These are phyloP conservation scores for Chloroceryle inda DNA, from an alignment of 2,797 vertebrate species.

Conservation along the genomic window DNA sequence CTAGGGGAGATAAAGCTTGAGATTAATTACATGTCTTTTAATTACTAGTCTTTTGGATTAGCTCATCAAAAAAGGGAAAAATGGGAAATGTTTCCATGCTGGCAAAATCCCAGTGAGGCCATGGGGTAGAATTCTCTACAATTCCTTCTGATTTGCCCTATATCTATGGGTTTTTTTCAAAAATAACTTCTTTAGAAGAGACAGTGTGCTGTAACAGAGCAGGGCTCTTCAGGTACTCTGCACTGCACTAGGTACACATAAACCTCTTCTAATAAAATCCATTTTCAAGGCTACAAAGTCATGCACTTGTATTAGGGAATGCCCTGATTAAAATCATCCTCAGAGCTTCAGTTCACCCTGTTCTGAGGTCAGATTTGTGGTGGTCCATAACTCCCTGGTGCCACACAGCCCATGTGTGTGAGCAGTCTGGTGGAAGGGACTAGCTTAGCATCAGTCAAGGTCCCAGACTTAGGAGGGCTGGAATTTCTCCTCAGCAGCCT, in stretches of 20 bases:
- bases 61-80: not conserved
- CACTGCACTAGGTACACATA: fast-evolving
- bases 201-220: not conserved
- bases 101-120: not conserved
- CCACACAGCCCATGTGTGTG: fast-evolving
- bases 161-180: not conserved
- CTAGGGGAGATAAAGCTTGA: not conserved
- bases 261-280: not conserved
- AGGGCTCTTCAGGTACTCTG: not conserved
- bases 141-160: not conserved
- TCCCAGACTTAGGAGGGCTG: not conserved
- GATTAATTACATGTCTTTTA: not conserved
- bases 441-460: not conserved
- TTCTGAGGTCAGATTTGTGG: not conserved
- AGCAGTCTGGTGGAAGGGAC: not conserved
- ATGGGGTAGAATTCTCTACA: not conserved
- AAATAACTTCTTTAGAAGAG: not conserved
- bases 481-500: not conserved
- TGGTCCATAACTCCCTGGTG: too few species aligned
- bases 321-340: not conserved
- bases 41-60: not conserved
- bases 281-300: not conserved
- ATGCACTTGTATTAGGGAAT: not conserved
- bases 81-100: not conserved
- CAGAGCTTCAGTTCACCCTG: not conserved